Base-by-base conservation (phyloP, 2,113 vertebrate genomes). In the Hypomesus transpacificus region DNA sequence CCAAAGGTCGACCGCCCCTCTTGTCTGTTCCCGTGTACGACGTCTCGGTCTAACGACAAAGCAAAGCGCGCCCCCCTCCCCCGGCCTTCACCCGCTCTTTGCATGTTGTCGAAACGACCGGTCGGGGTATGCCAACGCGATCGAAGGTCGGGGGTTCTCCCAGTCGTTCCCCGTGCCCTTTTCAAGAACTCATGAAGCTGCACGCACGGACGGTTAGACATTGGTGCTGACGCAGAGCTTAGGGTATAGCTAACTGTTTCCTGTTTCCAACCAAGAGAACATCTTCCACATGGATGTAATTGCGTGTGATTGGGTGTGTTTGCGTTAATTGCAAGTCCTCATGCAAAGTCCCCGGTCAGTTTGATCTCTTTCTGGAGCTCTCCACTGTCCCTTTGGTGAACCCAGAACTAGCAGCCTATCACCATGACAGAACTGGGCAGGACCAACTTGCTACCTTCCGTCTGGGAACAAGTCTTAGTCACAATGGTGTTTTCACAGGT, bases 341-440 rank as follows among this genome's bases (percentile, higher is more conserved):
- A 61, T 28, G 77, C 76, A 70, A 81, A 81, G 84, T 76, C 71
- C 75, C 78, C 69, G 52, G 52, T 54, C 18, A 17, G 53, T 34
- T 77, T 84, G 84, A 88, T 89, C 87, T 78, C 80, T 78, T 74
- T 9, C 61, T 63, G 3, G 18, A 22, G 69, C 66, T 75, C 71
- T 66, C 63, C 59, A 67, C 26, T 74, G 80, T 80, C 83, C 78
- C 77, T 70, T 71, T 65, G 60, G 63, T 86, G 82, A 72, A 84
- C 82, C 54, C 82, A 74, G 84, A 82, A 82, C 61, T 0, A 46
- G 7, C 39, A 2, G 39, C 39, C 39, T 46, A 46, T 46, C 39
- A 46, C 39, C 31, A 13, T 8, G 39, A 46, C 39, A 13, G 39
- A 2, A 46, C 85, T 53, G 17, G 59, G 70, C 67, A 66, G 76